Conservation (phyloP, 2,797 vertebrate genomes). For the Coranthus polyacanthus region DNA sequence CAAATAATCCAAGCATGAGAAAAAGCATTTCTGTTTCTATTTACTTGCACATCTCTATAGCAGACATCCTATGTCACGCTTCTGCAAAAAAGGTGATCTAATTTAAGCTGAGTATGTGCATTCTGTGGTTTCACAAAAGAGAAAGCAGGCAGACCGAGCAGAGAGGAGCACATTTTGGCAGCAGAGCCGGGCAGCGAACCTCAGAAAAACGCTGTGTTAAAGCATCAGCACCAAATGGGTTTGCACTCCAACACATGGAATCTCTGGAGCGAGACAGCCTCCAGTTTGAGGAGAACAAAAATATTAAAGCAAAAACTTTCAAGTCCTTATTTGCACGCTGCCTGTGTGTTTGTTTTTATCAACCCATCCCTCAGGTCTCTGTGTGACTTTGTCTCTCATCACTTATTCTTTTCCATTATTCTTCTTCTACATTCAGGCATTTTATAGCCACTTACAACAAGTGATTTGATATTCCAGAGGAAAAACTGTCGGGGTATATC, state of each 20-base stretch:
- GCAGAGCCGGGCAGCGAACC: constrained; percentile 25
- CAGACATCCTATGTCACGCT: constrained; percentile 23
- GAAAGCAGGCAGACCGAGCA: constrained; percentile 32
- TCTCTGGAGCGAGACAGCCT: constrained; percentile 23
- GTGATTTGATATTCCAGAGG: constrained; percentile 32
- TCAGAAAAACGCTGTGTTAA: constrained; percentile 24
- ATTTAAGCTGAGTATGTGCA: constrained; percentile 33
- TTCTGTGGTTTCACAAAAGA: constrained; percentile 28
- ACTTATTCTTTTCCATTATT: constrained; percentile 9
- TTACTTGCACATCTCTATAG: constrained; percentile 17
- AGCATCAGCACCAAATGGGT: constrained; percentile 35
- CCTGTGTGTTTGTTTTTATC: constrained; percentile 30
- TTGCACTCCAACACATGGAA: constrained; percentile 40
- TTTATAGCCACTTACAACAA: constrained; percentile 9
- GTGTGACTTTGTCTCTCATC: constrained; percentile 5
- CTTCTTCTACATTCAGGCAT: constrained; percentile 13
- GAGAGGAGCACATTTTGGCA: constrained; percentile 31
- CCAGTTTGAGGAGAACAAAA: constrained; percentile 13
- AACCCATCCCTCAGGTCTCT: constrained; percentile 6
- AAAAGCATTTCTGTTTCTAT: constrained; percentile 16
- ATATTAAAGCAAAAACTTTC: constrained; percentile 15
- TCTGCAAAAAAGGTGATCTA: constrained; percentile 17
- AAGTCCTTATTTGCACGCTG: constrained; percentile 30
- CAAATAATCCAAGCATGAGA: constrained; percentile 27
- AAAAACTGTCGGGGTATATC: neutral